A percentile compares a stretch with the other conserved stretches of the same genome.
Conservation (phyloP, 2,797 vertebrate genomes). For the Ambastaia sidthimunki region DNA sequence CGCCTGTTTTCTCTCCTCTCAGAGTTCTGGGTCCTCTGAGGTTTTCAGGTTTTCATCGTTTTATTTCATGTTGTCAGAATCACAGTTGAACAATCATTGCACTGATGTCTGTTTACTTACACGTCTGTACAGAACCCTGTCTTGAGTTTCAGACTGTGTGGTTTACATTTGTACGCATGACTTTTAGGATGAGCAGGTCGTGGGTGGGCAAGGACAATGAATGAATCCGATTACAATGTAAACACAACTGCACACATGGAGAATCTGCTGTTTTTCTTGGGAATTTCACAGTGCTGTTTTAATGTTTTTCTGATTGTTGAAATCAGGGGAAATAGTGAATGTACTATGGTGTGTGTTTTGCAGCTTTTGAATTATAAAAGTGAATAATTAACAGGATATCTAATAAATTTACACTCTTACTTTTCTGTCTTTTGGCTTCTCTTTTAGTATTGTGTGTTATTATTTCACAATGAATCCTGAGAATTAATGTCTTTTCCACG, state of each 20-base stretch:
- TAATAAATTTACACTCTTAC: slow-evolving; percentile 79
- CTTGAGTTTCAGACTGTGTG: slow-evolving; percentile 5
- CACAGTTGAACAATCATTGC: slow-evolving; percentile 13
- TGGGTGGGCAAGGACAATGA: slow-evolving; percentile 3
- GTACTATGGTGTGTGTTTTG: slow-evolving; percentile 69
- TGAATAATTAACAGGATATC: slow-evolving; percentile 73
- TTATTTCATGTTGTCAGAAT: slow-evolving; percentile 3
- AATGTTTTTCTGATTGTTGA: slow-evolving; percentile 64
- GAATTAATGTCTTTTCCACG: too few relatives aligned
- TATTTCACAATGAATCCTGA: background rate
- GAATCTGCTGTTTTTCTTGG: slow-evolving; percentile 65
- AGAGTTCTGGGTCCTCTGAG: background rate
- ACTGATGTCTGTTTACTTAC: slow-evolving; percentile 36
- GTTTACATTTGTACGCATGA: slow-evolving; percentile 43
- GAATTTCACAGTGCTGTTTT: slow-evolving; percentile 49
- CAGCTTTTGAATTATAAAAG: slow-evolving; percentile 63
- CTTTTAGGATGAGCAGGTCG: slow-evolving; percentile 30
- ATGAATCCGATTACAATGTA: slow-evolving; percentile 59
- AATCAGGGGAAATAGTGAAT: slow-evolving; percentile 81
- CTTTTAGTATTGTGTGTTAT: background rate
- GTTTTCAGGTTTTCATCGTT: background rate
- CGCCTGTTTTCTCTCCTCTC: background rate
- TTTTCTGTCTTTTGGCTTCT: background rate
- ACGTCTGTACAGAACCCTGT: slow-evolving; percentile 7
- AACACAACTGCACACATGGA: slow-evolving; percentile 70